Conservation (phyloP, 2,797 vertebrate species). For the Sebastes iracundus region DNA sequence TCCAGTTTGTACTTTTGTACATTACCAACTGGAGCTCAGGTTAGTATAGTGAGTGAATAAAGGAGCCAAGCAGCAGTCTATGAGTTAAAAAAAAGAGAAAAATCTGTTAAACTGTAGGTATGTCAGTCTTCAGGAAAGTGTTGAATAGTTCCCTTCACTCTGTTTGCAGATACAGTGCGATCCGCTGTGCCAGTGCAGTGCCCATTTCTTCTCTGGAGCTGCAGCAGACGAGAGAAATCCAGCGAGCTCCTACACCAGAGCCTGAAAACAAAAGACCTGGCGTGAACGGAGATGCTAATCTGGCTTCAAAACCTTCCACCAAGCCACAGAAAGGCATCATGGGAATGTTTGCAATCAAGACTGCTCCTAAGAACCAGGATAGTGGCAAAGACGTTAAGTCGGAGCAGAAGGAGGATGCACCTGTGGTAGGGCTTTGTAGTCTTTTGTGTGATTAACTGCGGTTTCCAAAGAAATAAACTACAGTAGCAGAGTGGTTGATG, state of each 20-base stretch:
- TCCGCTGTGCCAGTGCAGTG: slow-evolving; percentile 86
- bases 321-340: slow-evolving; percentile 90
- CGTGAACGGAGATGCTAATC: slow-evolving; percentile 74
- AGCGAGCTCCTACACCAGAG: slow-evolving; percentile 36
- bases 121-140: background rate
- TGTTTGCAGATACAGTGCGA: slow-evolving; percentile 89
- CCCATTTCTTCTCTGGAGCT: slow-evolving; percentile 75
- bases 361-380: slow-evolving; percentile 79
- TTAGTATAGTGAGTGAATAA: no score
- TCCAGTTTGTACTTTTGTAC: no score
- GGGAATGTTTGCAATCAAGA: slow-evolving; percentile 90
- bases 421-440: slow-evolving; percentile 58
- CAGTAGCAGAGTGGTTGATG: background rate
- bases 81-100: no score
- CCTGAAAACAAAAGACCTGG: slow-evolving; percentile 39
- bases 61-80: no score
- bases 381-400: slow-evolving; percentile 79
- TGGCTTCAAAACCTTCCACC: slow-evolving; percentile 62
- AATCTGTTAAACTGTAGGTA: no score
- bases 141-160: background rate
- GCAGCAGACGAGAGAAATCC: slow-evolving; percentile 59
- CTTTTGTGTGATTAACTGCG: background rate
- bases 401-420: slow-evolving; percentile 81
- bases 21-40: no score
- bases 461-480: background rate